A percentile compares a stretch with the other conserved stretches of the same genome.
Conservation (phyloP, 2,113 vertebrate species). For the Bungarus multicinctus region DNA sequence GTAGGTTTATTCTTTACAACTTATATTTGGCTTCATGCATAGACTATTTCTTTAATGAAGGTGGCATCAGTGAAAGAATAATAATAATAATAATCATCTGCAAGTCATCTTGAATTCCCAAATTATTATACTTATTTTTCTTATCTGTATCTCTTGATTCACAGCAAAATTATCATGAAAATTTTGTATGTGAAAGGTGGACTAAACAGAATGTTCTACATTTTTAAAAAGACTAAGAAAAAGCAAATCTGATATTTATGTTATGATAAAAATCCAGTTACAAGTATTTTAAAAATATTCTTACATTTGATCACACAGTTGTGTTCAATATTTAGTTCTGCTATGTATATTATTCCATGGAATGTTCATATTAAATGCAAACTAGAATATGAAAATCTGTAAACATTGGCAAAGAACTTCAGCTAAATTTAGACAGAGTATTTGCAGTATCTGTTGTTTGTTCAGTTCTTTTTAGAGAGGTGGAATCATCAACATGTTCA, state of each 20-base stretch:
- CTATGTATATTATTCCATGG: constrained; percentile 81
- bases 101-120: constrained; percentile 29
- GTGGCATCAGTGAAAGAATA: constrained; percentile 8
- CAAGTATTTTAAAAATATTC: constrained; percentile 71
- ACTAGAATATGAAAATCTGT: constrained; percentile 82
- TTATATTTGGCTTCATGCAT: neutral
- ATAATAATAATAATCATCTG: constrained; percentile 1
- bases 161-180: constrained; percentile 51
- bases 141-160: constrained; percentile 44
- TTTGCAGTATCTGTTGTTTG: constrained; percentile 82
- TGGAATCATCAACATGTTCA: constrained; percentile 68
- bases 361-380: constrained; percentile 82
- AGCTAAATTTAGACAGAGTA: constrained; percentile 82
- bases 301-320: constrained; percentile 76
- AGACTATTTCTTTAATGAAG: constrained; percentile 3
- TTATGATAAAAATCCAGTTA: constrained; percentile 72
- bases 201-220: constrained; percentile 57
- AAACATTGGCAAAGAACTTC: constrained; percentile 82
- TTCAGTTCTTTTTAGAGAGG: constrained; percentile 73
- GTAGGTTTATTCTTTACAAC: neutral
- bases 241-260: constrained; percentile 64
- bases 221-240: constrained; percentile 62
- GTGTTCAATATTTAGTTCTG: constrained; percentile 82
- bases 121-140: constrained; percentile 48
- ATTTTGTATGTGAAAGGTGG: constrained; percentile 52